Percentiles rank a stretch among this genome's conserved stretches.
Conservation (phyloP, 2,797 vertebrate species). For the Phrynocephalus guinanensis region DNA sequence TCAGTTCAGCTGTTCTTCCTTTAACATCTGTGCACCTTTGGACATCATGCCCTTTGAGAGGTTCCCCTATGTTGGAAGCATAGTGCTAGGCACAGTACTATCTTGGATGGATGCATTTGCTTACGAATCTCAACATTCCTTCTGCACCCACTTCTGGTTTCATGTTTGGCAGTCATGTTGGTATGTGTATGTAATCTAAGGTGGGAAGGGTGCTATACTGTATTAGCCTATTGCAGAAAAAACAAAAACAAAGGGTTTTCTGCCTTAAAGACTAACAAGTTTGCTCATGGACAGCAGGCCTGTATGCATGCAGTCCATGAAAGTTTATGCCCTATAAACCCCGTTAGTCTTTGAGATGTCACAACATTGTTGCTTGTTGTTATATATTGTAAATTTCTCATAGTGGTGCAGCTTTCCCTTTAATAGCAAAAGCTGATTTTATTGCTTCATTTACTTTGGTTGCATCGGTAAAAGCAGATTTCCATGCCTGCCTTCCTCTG, state of each 20-base stretch:
- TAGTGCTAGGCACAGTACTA: neutral
- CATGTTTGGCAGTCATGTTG: neutral
- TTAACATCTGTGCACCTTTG: neutral
- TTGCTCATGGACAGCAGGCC: no score
- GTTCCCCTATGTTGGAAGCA: neutral
- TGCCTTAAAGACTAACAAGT: no score
- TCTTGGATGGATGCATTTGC: neutral
- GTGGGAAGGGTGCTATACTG: no score
- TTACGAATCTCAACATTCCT: neutral
- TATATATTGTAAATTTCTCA: neutral
- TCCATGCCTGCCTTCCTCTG: neutral
- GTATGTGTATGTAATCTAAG: neutral
- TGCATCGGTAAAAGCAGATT: neutral
- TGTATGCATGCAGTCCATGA: no score
- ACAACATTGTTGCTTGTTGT: no score
- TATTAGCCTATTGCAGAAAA: no score
- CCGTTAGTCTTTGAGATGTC: no score
- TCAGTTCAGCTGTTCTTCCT: neutral
- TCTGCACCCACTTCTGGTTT: neutral
- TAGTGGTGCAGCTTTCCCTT: neutral
- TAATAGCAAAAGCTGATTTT: neutral
- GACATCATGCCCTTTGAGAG: no score
- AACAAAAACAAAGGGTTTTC: no score
- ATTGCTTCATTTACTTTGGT: neutral
- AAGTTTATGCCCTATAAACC: no score